Conservation (phyloP, 2,113 vertebrate genomes). For the Willisornis vidua region DNA sequence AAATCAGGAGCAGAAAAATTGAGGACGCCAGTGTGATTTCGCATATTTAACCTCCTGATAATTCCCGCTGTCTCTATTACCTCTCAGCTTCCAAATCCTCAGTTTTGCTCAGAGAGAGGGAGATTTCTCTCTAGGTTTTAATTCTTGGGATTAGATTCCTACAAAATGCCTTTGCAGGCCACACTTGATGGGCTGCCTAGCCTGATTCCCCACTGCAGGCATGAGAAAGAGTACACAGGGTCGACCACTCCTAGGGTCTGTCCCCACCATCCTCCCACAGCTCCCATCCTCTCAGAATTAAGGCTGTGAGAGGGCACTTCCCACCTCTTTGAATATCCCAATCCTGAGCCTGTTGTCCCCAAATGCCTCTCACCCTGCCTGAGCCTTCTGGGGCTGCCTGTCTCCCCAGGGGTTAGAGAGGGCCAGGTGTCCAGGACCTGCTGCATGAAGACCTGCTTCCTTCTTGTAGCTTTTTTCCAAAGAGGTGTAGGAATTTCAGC, state of each 20-base stretch:
- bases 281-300: not conserved
- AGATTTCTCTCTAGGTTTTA: not conserved
- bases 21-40: not conserved
- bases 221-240: not conserved
- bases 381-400: not conserved
- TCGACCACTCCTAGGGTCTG: rapidly evolving
- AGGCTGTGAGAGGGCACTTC: not conserved
- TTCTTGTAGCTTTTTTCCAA: not conserved
- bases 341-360: not conserved
- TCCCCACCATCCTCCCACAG: not conserved
- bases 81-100: slow-evolving; percentile 2
- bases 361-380: not conserved
- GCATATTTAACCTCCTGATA: not conserved
- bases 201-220: not conserved
- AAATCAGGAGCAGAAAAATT: not conserved
- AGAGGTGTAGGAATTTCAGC: not conserved
- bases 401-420: rapidly evolving
- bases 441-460: not conserved
- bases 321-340: not conserved
- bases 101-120: not conserved
- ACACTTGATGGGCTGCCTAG: not conserved
- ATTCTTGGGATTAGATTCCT: not conserved
- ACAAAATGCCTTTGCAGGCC: not conserved
- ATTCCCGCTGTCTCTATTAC: not conserved
- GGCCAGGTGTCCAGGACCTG: not conserved